phyloP scores from a whole-genome alignment of 2,888 invertebrate genomes.

The Ennomos quercinarius region DNA sequence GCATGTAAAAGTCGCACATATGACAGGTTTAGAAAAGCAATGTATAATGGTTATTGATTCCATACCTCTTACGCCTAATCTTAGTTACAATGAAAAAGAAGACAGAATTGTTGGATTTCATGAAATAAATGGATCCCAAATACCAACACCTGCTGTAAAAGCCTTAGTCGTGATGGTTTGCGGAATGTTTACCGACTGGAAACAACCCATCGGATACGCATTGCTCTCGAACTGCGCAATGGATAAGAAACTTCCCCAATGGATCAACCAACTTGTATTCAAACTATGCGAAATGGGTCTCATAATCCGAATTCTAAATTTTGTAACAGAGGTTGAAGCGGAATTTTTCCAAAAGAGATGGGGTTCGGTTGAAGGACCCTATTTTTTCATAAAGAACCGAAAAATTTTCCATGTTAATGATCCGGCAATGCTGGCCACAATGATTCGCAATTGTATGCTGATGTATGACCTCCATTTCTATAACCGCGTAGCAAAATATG shows the following conservation, averaged over 20 bases:
- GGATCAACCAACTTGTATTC: constrained; percentile 42
- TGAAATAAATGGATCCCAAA: constrained; percentile 41
- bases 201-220: constrained; percentile 41
- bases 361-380: constrained; percentile 1
- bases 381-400: constrained; percentile 8
- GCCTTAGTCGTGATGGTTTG: constrained; percentile 41
- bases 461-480: constrained; percentile 3
- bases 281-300: constrained; percentile 42
- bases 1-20: constrained; percentile 39
- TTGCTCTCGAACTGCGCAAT: constrained; percentile 39
- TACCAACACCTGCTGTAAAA: constrained; percentile 36
- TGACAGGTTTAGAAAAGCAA: constrained; percentile 37
- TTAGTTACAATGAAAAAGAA: constrained; percentile 39
- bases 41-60: constrained; percentile 37
- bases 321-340: constrained; percentile 11
- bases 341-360: constrained; percentile 13
- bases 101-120: constrained; percentile 46
- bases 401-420: constrained; percentile 15
- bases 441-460: constrained; percentile 1
- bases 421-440: constrained; percentile 1
- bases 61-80: constrained; percentile 37
- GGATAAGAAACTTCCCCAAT: constrained; percentile 28
- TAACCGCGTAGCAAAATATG: constrained; percentile 8
- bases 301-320: constrained; percentile 28
- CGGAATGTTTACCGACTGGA: constrained; percentile 43